Percentiles rank a stretch among this genome's conserved stretches.
These are phyloP conservation scores for Cochlearius cochlearius DNA, from an alignment of 2,113 vertebrate genomes.

Conservation along the genomic window DNA sequence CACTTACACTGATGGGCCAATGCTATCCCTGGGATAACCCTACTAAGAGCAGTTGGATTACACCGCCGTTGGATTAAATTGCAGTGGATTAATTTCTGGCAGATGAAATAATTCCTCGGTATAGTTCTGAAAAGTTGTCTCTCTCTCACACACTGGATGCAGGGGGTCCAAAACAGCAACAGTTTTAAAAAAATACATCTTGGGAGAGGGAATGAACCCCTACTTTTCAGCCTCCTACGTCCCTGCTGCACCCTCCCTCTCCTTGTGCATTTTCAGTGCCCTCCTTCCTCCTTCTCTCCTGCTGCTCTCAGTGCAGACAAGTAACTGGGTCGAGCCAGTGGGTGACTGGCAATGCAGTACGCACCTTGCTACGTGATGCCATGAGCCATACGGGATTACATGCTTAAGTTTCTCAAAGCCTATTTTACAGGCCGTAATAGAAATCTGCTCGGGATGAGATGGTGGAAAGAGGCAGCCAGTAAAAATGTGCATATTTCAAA, in stretches of 20 bases:
- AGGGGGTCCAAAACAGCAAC: not conserved
- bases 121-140: not conserved
- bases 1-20: not conserved
- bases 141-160: not conserved
- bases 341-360: not conserved
- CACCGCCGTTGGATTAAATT: not conserved
- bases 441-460: not conserved
- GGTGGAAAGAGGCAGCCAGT: not conserved
- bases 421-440: not conserved
- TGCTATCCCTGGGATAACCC: not conserved
- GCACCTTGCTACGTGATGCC: not conserved
- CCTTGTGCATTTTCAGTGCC: not conserved
- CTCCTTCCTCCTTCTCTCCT: not conserved
- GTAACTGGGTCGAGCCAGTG: constrained; percentile 10
- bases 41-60: not conserved
- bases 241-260: not conserved
- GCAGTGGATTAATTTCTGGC: not conserved
- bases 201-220: not conserved
- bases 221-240: not conserved
- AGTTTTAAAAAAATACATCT: not conserved
- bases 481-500: not conserved
- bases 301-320: not conserved
- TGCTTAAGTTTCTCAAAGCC: not conserved
- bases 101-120: not conserved
- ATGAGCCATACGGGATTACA: not conserved